Evolutionary conservation across 2,113 vertebrate genomes (phyloP).

Genomic region (Barbus barbus): DNA sequence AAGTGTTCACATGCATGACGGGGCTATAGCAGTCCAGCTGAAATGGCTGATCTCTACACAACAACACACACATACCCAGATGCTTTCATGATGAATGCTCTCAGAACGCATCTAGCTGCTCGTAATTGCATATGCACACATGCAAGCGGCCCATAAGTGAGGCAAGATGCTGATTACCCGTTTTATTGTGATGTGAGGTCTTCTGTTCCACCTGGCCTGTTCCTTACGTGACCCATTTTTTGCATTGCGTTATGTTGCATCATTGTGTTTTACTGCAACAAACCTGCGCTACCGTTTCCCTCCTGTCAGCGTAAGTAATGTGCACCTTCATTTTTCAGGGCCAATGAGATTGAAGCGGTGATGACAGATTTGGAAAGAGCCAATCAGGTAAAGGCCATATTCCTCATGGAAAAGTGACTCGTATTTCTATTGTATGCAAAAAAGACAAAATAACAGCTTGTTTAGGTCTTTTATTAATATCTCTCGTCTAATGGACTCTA

Average conservation of each 20-base stretch:
- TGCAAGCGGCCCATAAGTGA: not conserved
- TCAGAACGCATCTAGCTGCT: slow-evolving; percentile 15
- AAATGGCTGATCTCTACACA: slow-evolving; percentile 19
- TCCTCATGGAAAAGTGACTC: slow-evolving; percentile 9
- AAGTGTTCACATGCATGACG: slow-evolving; percentile 41
- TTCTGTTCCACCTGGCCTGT: slow-evolving; percentile 35
- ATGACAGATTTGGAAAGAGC: slow-evolving; percentile 88
- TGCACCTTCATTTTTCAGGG: slow-evolving; percentile 66
- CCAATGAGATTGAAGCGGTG: slow-evolving; percentile 84
- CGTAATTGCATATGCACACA: slow-evolving; percentile 31
- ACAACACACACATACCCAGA: slow-evolving; percentile 28
- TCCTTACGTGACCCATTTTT: slow-evolving; percentile 27
- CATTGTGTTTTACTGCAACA: slow-evolving; percentile 34
- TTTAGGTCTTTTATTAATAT: slow-evolving; percentile 37
- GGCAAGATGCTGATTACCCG: slow-evolving; percentile 25
- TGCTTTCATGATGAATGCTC: slow-evolving; percentile 29
- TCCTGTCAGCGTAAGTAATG: slow-evolving; percentile 17
- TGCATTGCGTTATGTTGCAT: slow-evolving; percentile 24
- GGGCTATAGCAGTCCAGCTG: slow-evolving; percentile 41
- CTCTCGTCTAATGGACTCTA: not conserved
- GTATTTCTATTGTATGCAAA: slow-evolving; percentile 32
- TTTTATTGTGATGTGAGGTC: slow-evolving; percentile 29
- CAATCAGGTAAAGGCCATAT: slow-evolving; percentile 81
- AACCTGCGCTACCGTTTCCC: not conserved
- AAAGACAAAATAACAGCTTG: not conserved